Base-by-base conservation (phyloP, 2,888 invertebrate genomes). In the Pollenia griseotomentosa region DNA sequence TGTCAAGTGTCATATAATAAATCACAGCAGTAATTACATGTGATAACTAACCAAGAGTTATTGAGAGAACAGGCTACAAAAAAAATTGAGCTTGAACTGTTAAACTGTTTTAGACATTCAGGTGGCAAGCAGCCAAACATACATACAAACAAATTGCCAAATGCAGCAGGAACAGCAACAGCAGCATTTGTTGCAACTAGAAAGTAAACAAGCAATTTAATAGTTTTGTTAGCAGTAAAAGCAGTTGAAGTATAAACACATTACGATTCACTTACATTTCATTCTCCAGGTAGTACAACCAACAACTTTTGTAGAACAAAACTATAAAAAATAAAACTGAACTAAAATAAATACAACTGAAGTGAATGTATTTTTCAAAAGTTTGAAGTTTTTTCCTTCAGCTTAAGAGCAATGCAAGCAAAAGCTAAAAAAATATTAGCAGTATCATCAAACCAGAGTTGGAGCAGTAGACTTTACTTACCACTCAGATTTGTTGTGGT, bases 1-100 rank as follows among this genome's bases (percentile, higher is more conserved):
- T 75, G 80, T 80, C 80, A 80, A 80, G 75, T 85, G 70, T 85
- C 80, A 63, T 75, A 63, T 70, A 74, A 75, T 85, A 85, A 85
- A 80, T 85, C 85, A 85, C 80, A 68, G 23, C 68, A 74, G 80
- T 85, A 85, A 75, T 75, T 75, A 85, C 61, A 68, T 75, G 46
- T 75, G 61, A 85, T 85, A 85, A 80, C 84, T 75, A 75, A 33
- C 51, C 42, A 66, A 63, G 55, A 77, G 57, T 70, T 75, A 48
- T 57, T n/a, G 40, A 55, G 53, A 71, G 55, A 40, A 19, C 9
- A 46, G 46, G 3, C 57, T 23, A 70, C 59, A 44, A 19, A 53
- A 59, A 14, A 66, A 74, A 74, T 19, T 53, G 12, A 66, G 23
- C 74, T 78, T 78, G 68, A 75, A 68, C 75, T 75, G 59, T 53